These are phyloP conservation scores for Dinocampus coccinellae DNA, from an alignment of 2,888 invertebrate genomes.

Conservation along the genomic window DNA sequence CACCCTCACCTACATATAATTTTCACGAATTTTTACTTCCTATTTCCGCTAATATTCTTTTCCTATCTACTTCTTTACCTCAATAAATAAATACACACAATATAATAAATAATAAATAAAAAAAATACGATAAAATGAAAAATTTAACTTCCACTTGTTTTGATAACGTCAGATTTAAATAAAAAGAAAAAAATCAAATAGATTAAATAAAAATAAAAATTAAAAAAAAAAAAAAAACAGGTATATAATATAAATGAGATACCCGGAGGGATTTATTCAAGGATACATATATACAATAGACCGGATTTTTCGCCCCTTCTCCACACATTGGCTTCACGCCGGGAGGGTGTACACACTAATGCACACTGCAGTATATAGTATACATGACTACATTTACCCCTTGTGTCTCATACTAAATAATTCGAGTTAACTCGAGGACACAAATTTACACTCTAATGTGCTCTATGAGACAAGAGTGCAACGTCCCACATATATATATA, in stretches of 20 bases:
- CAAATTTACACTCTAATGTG: slow-evolving; percentile 1
- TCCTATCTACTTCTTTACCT: slow-evolving; percentile 26
- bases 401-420: neutral
- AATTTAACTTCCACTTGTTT: slow-evolving; percentile 38
- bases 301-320: slow-evolving; percentile 8
- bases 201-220: neutral
- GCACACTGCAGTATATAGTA: no score
- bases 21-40: slow-evolving; percentile 16
- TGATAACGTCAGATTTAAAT: neutral
- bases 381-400: neutral
- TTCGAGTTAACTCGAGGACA: slow-evolving; percentile 19
- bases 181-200: no score
- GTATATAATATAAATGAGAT: neutral
- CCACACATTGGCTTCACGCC: slow-evolving; percentile 5
- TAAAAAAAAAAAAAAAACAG: neutral
- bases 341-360: neutral
- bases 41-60: slow-evolving; percentile 24
- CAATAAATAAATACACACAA: neutral
- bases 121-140: neutral
- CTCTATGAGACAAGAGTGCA: slow-evolving; percentile 16
- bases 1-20: slow-evolving; percentile 24
- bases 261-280: slow-evolving; percentile 12
- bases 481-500: slow-evolving; percentile 12
- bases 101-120: neutral
- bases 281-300: slow-evolving; percentile 6